Evolutionary conservation across 2,888 invertebrate species (phyloP), one percentile per base, ranked within the genome.

Genomic region (Harmothoe impar): DNA sequence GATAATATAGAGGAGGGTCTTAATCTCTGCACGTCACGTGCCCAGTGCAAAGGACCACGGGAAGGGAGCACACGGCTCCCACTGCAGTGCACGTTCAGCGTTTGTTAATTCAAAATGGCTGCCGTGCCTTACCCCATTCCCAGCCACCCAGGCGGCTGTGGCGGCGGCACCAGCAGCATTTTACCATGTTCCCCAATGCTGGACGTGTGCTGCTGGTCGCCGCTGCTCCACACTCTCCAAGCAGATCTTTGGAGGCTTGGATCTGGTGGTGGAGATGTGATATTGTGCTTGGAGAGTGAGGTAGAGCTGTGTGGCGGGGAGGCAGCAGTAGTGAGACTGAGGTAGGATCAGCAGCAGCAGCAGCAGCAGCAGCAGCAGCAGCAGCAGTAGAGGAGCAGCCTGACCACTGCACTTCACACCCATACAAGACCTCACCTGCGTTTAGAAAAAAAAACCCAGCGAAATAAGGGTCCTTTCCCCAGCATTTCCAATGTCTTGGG

Each of bases 31-130:
- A 81, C 81, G n/a, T 81, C 81, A 81, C 81, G 81, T 81, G 81
- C 35, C 5, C 81, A 20, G 81, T 35, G 81, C 33, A 25, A 17
- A n/a, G 81, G 17, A 81, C 33, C 15, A 12, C 81, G 43, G 81
- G 81, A 81, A 81, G 81, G 10, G 43, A 43, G 52, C 12, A 15
- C 54, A 23, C 29, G 52, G 20, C 25, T 52, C 17, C 54, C 86
- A 7, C 86, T 54, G 17, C 84, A 0, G 35, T 23, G 51, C 54
- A 86, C 86, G 29, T 29, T 10, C 52, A 86, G 56, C 29, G 86
- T 54, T 86, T 54, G 86, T 12, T 31, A 86, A 86, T 86, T 86
- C 86, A 86, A 86, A 52, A 86, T 86, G 86, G 86, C 86, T 86
- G 86, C 86, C 86, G 31, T 43, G 43, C 31, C 33, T 54, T 86